phyloP scores from a whole-genome alignment of 2,888 invertebrate genomes.

The Plagiodera versicolora region DNA sequence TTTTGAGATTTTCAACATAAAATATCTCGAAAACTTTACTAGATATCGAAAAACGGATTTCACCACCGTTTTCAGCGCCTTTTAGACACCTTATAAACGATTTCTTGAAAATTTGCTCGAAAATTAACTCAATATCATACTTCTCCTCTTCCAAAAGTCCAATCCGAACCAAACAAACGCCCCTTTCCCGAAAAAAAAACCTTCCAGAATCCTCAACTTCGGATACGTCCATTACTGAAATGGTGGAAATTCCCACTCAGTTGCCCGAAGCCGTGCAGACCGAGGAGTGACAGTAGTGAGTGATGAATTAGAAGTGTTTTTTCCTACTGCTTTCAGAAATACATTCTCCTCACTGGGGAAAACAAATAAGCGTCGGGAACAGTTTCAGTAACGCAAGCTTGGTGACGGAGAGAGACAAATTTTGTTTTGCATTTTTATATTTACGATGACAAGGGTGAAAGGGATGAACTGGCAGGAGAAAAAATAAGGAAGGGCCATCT shows the following conservation, averaged over 20 bases:
- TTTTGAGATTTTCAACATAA: too few species aligned
- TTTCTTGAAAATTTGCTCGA: too few species aligned
- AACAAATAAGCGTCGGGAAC: slow-evolving; percentile 17
- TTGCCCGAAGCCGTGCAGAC: slow-evolving; percentile 7
- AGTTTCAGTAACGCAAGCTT: background rate
- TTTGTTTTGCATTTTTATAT: background rate
- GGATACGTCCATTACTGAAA: slow-evolving; percentile 3
- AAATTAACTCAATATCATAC: too few species aligned
- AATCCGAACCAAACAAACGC: too few species aligned
- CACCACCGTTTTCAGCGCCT: too few species aligned
- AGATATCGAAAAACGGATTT: too few species aligned
- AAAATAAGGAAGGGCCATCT: background rate
- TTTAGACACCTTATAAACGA: too few species aligned
- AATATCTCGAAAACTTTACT: too few species aligned
- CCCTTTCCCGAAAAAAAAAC: background rate
- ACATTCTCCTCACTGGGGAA: slow-evolving; percentile 2
- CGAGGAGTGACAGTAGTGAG: slow-evolving; percentile 21
- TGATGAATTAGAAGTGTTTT: slow-evolving; percentile 46
- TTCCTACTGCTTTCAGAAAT: slow-evolving; percentile 23
- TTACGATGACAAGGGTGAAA: background rate
- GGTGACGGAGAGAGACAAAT: background rate
- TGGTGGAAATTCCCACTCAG: background rate
- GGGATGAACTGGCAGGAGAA: background rate
- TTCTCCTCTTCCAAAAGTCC: too few species aligned
- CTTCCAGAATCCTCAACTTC: background rate